Percentiles rank a stretch among this genome's conserved stretches.
phyloP scores from a whole-genome alignment of 2,113 vertebrate genomes.

The Erythrolamprus reginae region DNA sequence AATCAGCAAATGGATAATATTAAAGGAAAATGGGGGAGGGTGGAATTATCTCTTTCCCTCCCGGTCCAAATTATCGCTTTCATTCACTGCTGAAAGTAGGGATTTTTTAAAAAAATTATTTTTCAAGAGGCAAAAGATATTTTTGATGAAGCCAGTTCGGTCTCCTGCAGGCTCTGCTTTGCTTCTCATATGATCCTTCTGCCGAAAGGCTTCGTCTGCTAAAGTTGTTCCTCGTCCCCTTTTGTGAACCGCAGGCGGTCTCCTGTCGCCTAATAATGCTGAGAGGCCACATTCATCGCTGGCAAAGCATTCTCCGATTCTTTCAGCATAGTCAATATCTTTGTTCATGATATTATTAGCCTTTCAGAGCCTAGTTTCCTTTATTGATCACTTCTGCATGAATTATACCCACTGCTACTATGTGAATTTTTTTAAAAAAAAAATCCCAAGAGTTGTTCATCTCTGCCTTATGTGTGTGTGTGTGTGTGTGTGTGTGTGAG shows the following conservation, averaged over 20 bases:
- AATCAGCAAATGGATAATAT: background rate
- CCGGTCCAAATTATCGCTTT: background rate
- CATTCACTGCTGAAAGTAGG: background rate
- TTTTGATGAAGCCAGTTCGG: background rate
- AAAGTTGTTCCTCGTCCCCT: background rate
- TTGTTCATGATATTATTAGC: background rate
- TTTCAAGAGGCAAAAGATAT: background rate
- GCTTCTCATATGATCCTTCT: background rate
- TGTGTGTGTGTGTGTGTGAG: background rate
- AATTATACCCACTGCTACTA: background rate
- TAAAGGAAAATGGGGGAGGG: background rate
- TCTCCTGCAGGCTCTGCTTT: background rate
- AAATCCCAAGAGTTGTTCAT: background rate
- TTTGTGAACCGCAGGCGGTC: background rate
- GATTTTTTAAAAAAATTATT: background rate
- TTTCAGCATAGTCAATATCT: background rate
- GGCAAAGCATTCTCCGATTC: constrained; percentile 2
- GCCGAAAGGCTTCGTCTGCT: background rate
- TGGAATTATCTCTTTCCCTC: background rate
- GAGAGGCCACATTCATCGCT: constrained; percentile 7
- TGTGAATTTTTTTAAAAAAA: background rate
- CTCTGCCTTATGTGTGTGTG: background rate
- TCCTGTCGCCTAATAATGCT: background rate
- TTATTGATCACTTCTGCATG: constrained; percentile 16
- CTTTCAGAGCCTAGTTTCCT: background rate